These are phyloP conservation scores for Larimichthys polyactis DNA, from an alignment of 2,113 vertebrate genomes.

Conservation along the genomic window DNA sequence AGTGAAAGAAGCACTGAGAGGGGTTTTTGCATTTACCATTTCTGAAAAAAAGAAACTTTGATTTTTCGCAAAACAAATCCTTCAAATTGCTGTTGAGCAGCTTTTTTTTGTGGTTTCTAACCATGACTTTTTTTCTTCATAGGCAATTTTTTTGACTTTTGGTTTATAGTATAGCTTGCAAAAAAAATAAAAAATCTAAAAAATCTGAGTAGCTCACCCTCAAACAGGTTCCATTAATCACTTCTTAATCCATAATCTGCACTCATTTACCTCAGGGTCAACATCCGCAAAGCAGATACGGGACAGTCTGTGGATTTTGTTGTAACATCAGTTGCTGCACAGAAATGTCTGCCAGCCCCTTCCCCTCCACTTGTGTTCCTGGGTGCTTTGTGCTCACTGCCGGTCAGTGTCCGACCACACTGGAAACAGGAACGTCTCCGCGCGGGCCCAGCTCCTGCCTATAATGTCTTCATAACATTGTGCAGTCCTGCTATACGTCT, in stretches of 20 bases:
- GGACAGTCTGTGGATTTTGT: slow-evolving; percentile 74
- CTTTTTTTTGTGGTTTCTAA: slow-evolving; percentile 48
- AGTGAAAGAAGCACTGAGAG: slow-evolving; percentile 52
- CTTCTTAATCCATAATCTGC: slow-evolving; percentile 73
- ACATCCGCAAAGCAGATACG: slow-evolving; percentile 70
- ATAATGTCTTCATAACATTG: slow-evolving; percentile 45
- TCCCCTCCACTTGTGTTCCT: slow-evolving; percentile 44
- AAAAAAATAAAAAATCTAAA: slow-evolving; percentile 1
- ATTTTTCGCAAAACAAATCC: slow-evolving; percentile 27
- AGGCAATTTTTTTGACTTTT: slow-evolving; percentile 43
- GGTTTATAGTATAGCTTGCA: slow-evolving; percentile 62
- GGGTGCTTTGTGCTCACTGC: slow-evolving; percentile 75
- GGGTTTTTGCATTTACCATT: slow-evolving; percentile 47
- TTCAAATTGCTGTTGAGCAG: slow-evolving; percentile 59
- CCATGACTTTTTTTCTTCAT: slow-evolving; percentile 20
- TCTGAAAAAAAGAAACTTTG: slow-evolving; percentile 19
- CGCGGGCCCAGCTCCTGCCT: slow-evolving; percentile 50
- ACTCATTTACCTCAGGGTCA: slow-evolving; percentile 84
- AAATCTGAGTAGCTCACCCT: slow-evolving; percentile 58
- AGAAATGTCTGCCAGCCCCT: slow-evolving; percentile 39
- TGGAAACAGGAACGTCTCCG: slow-evolving; percentile 63
- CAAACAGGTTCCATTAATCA: slow-evolving; percentile 63
- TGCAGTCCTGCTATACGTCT: slow-evolving; percentile 39
- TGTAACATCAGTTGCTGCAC: slow-evolving; percentile 54
- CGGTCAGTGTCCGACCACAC: slow-evolving; percentile 77